A percentile compares a stretch with the other conserved stretches of the same genome.
These are phyloP conservation scores for Bryconaethiops microstoma DNA, from an alignment of 2,797 vertebrate species.

Conservation along the genomic window DNA sequence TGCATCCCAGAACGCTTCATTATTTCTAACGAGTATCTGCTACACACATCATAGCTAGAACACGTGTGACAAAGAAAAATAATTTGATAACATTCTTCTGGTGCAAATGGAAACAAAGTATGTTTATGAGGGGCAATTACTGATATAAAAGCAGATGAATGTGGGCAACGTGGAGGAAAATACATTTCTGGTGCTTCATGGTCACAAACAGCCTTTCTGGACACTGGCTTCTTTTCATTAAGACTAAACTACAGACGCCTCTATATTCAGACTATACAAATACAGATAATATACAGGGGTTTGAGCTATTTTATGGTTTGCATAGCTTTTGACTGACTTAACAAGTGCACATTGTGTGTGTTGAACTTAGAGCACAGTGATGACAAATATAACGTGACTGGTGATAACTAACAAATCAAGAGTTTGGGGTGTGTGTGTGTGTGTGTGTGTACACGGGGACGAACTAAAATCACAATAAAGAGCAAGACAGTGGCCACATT, in stretches of 20 bases:
- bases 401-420: not conserved
- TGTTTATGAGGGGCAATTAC: not conserved
- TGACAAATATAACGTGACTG: conserved; percentile 5
- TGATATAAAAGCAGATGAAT: not conserved
- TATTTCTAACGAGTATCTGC: conserved; percentile 11
- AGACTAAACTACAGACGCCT: conserved; percentile 10
- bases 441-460: not conserved
- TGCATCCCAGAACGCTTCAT: conserved; percentile 20
- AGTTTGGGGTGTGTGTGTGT: not conserved
- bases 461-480: not conserved
- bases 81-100: not conserved
- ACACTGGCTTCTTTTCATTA: not conserved
- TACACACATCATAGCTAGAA: conserved; percentile 34
- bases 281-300: not conserved
- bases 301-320: conserved; percentile 51
- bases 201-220: conserved; percentile 24
- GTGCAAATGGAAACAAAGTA: not conserved
- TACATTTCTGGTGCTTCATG: conserved; percentile 5
- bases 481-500: not conserved
- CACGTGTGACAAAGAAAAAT: not conserved
- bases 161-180: not conserved
- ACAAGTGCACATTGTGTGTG: conserved; percentile 36
- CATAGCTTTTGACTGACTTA: conserved; percentile 56
- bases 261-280: not conserved
- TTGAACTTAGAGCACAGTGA: conserved; percentile 15